phyloP scores from a whole-genome alignment of 2,113 vertebrate genomes.

The Pelobates fuscus region DNA sequence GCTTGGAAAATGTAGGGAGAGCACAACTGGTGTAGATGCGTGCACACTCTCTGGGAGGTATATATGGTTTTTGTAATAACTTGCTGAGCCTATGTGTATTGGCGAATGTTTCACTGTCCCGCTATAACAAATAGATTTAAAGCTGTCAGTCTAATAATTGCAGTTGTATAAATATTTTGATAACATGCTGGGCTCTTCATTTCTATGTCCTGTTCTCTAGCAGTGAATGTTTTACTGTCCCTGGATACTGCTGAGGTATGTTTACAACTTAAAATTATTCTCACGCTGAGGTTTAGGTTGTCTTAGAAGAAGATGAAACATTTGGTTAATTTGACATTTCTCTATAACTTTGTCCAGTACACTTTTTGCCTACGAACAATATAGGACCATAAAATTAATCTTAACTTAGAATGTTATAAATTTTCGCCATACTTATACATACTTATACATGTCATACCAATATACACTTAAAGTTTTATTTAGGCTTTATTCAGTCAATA shows the following conservation, averaged over 20 bases:
- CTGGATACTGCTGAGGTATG: not conserved
- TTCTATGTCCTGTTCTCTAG: not conserved
- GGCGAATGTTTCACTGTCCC: not conserved
- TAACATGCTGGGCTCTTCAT: constrained; percentile 20
- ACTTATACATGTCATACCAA: too few relatives aligned
- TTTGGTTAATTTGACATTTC: not conserved
- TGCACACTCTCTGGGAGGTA: not conserved
- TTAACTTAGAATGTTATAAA: too few relatives aligned
- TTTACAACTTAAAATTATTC: not conserved
- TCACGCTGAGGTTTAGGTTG: constrained; percentile 6
- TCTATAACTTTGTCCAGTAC: not conserved
- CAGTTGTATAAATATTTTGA: constrained; percentile 15
- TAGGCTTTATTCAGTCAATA: too few relatives aligned
- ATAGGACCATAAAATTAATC: not conserved
- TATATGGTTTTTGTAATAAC: constrained; percentile 9
- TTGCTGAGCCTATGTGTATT: constrained; percentile 2
- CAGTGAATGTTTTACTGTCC: not conserved
- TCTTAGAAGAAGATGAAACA: not conserved
- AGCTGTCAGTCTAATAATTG: not conserved
- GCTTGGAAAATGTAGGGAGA: not conserved
- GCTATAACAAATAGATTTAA: not conserved
- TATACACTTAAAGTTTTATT: too few relatives aligned
- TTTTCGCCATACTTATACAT: too few relatives aligned
- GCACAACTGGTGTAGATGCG: not conserved
- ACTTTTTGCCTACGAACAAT: not conserved